These are phyloP conservation scores for Scaptomyza montana DNA, from an alignment of 1,140 invertebrate species.

Conservation along the genomic window DNA sequence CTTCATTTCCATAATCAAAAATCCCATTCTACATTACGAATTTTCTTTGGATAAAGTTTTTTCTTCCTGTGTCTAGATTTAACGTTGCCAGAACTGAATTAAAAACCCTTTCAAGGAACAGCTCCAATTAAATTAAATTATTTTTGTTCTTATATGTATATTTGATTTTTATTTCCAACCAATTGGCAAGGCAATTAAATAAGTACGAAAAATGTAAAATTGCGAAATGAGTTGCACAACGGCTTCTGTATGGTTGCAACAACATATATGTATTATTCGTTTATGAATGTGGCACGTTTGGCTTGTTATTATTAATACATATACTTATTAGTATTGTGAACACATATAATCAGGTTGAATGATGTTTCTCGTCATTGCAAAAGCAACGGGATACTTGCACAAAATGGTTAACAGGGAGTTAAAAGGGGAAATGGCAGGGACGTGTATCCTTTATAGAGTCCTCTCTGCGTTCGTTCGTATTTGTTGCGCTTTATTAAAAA, in stretches of 20 bases:
- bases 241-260: background rate
- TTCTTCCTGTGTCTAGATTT: too few relatives aligned
- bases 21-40: too few relatives aligned
- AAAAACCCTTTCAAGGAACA: too few relatives aligned
- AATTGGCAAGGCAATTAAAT: too few relatives aligned
- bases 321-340: conserved; percentile 56
- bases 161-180: too few relatives aligned
- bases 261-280: background rate
- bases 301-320: conserved; percentile 65
- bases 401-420: conserved; percentile 34
- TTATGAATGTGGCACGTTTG: conserved; percentile 10
- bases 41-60: too few relatives aligned
- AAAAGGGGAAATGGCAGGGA: conserved; percentile 4
- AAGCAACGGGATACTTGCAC: conserved; percentile 5
- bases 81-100: too few relatives aligned
- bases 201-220: too few relatives aligned
- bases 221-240: background rate
- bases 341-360: conserved; percentile 71
- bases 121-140: too few relatives aligned
- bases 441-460: conserved; percentile 39
- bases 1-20: too few relatives aligned
- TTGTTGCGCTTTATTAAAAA: conserved; percentile 74
- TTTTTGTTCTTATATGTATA: too few relatives aligned
- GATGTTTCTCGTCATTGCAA: conserved; percentile 17
- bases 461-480: conserved; percentile 13